phyloP scores from a whole-genome alignment of 2,113 vertebrate species.

The Oxyura jamaicensis region DNA sequence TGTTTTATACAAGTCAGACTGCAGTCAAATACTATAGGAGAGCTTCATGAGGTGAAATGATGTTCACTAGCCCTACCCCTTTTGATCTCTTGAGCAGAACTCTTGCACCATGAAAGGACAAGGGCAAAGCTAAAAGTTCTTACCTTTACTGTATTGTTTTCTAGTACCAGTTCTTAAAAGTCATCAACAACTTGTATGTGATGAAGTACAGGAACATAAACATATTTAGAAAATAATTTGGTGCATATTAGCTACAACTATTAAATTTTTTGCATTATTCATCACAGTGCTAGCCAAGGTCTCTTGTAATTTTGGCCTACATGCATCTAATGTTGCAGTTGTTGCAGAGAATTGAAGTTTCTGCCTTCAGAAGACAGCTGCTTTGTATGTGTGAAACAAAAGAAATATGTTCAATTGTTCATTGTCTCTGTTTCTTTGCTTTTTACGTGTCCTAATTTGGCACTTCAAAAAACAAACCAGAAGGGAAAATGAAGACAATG shows the following conservation, averaged over 20 bases:
- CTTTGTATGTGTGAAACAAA: neutral
- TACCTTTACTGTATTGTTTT: neutral
- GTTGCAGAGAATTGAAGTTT: neutral
- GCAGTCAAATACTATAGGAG: neutral
- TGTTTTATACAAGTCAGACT: neutral
- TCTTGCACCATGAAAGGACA: neutral
- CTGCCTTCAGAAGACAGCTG: neutral
- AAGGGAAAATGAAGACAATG: neutral
- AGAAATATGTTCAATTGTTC: neutral
- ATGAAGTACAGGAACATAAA: neutral
- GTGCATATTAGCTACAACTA: neutral
- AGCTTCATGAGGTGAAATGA: neutral
- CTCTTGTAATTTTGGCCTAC: neutral
- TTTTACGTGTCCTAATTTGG: neutral
- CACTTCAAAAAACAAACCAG: constrained; percentile 15
- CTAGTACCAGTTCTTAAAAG: neutral
- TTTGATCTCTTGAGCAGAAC: neutral
- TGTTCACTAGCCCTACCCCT: neutral
- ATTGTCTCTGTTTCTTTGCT: neutral
- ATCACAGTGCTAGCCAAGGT: neutral
- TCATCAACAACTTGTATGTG: neutral
- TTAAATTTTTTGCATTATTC: neutral
- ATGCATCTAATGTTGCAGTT: neutral
- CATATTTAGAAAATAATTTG: neutral
- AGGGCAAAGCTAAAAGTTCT: neutral